These are phyloP conservation scores for Atrichornis clamosus DNA, from an alignment of 2,113 vertebrate genomes.

Conservation along the genomic window DNA sequence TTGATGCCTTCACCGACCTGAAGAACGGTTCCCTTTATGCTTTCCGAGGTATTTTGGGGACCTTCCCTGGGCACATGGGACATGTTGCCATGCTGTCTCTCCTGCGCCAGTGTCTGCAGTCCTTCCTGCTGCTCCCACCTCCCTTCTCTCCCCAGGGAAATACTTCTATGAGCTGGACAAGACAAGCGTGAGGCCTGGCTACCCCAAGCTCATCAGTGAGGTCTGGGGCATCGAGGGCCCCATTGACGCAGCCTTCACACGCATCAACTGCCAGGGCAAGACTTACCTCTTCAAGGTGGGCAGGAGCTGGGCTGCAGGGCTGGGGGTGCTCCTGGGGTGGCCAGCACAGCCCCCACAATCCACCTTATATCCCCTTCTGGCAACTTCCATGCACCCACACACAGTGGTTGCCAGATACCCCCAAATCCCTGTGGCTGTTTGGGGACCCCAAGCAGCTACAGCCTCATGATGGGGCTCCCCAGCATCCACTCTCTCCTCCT, in stretches of 20 bases:
- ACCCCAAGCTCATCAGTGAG: constrained; percentile 89
- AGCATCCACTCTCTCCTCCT: accelerated
- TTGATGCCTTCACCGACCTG: constrained; percentile 88
- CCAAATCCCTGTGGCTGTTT: not conserved
- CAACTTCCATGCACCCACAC: accelerated
- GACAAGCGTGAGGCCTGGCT: constrained; percentile 79
- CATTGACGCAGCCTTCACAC: constrained; percentile 92
- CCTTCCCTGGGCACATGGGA: not conserved
- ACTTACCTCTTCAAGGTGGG: constrained; percentile 94
- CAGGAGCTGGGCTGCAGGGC: not conserved
- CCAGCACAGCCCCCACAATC: no score
- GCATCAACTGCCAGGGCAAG: constrained; percentile 96
- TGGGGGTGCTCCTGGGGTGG: not conserved
- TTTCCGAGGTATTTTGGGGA: constrained; percentile 84
- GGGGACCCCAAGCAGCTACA: not conserved
- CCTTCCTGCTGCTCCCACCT: not conserved
- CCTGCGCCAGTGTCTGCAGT: accelerated
- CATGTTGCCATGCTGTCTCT: accelerated
- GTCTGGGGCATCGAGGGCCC: constrained; percentile 92
- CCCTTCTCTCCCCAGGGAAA: constrained; percentile 72
- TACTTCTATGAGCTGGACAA: constrained; percentile 90
- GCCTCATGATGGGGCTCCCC: not conserved
- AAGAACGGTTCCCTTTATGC: constrained; percentile 92
- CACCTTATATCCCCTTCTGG: not conserved
- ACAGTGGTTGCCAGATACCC: not conserved